Evolutionary conservation across 2,113 vertebrate species (phyloP).

Genomic region (Clinocottus analis): DNA sequence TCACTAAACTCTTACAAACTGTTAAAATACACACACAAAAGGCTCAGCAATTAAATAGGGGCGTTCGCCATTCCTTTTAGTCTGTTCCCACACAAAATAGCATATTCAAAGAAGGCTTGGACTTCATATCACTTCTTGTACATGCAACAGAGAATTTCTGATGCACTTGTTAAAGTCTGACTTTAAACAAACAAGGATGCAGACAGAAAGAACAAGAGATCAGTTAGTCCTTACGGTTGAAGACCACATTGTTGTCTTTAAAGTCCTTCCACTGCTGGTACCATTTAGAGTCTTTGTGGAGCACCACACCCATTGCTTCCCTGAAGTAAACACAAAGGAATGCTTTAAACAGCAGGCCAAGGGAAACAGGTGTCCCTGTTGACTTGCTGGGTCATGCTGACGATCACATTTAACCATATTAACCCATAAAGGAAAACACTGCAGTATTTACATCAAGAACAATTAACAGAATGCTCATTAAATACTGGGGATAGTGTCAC

Average conservation of each 20-base stretch:
- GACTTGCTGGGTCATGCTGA: background rate
- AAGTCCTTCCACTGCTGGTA: constrained; percentile 99
- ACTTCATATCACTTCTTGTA: background rate
- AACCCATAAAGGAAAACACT: background rate
- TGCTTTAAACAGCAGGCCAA: background rate
- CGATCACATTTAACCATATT: background rate
- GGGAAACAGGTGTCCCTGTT: background rate
- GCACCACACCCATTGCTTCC: constrained; percentile 92
- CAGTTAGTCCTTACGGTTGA: constrained; percentile 88
- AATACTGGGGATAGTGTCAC: background rate
- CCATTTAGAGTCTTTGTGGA: constrained; percentile 98
- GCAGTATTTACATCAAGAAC: background rate
- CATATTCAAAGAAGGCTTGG: too few species aligned
- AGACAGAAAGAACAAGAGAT: background rate
- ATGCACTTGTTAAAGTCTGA: background rate
- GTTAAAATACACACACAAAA: too few species aligned
- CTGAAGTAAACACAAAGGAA: constrained; percentile 73
- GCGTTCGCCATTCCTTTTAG: too few species aligned
- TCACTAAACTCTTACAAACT: too few species aligned
- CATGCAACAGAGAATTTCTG: background rate
- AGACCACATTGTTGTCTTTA: constrained; percentile 96
- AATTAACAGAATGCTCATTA: background rate
- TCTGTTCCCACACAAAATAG: too few species aligned
- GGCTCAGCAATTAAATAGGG: too few species aligned
- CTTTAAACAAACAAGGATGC: background rate